Evolutionary conservation across 2,888 invertebrate species (phyloP), one percentile per base, ranked within the genome.

Genomic region (Isoperla grammatica): DNA sequence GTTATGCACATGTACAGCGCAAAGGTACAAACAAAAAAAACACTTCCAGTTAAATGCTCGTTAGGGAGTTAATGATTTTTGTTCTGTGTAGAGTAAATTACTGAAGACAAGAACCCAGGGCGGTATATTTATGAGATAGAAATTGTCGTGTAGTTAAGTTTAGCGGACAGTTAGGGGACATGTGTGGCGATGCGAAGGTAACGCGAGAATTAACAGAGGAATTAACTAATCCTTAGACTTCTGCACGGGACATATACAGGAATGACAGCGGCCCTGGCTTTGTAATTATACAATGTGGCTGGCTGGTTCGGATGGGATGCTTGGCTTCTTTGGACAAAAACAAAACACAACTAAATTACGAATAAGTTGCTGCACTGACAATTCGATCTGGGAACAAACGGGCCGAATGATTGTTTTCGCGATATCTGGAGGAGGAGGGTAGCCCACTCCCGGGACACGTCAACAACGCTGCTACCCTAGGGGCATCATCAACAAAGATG

Each of bases 171-270:
- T 13, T 45, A 45, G 45, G 59, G 59, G 59, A 53, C 59, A 62
- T 62, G 62, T 59, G 59, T 55, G 60, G 46, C 57, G 63, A 58
- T 40, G 63, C 63, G 63, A 29, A 46, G 46, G 29, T 63, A 63
- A 63, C 58, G 56, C 45, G 45, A 15, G 60, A 63, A 61, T 63
- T 63, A 63, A 60, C 62, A 35, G 53, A 15, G 20, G 53, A 53
- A 53, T 53, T 48, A 59, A 62, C 59, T 53, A 53, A 53, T 39
- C 49, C 49, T 20, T 49, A 23, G 15, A 49, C 15, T 23, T 15
- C 53, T 53, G 53, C 53, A 39, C 11, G 39, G 53, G 53, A 53
- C 53, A 53, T 8, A 29, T 29, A 29, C 29, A 29, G 29, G 29
- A 29, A 29, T 29, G 29, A 29, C 29, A 29, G 29, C 29, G 29